Percentiles rank a stretch among this genome's conserved stretches.
Conservation (phyloP, 2,113 vertebrate species). For the Leucosticte australis region DNA sequence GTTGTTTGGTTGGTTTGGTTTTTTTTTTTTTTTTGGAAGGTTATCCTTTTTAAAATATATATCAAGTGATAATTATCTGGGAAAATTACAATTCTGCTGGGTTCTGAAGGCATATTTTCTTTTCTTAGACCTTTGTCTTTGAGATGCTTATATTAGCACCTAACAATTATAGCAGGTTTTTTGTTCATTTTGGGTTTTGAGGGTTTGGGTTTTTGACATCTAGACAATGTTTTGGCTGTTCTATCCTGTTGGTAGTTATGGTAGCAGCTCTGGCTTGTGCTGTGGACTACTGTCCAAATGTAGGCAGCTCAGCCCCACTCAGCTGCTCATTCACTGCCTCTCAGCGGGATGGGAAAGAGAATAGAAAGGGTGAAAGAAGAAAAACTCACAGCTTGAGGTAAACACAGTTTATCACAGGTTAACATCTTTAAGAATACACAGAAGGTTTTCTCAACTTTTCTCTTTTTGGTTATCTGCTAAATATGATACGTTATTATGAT, state of each 20-base stretch:
- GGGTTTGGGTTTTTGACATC: background rate
- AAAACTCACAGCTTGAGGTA: background rate
- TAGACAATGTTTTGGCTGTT: background rate
- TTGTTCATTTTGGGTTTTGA: background rate
- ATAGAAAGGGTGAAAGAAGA: background rate
- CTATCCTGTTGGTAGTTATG: background rate
- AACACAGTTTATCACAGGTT: background rate
- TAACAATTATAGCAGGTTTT: background rate
- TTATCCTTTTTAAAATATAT: background rate
- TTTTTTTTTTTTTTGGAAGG: background rate
- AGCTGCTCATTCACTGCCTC: background rate
- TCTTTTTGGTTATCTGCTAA: background rate
- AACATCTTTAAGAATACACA: background rate
- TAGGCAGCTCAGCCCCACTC: background rate
- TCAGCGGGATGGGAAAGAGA: background rate
- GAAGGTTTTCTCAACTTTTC: background rate
- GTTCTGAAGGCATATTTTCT: background rate
- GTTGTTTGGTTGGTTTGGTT: background rate
- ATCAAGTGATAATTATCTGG: background rate
- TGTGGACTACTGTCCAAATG: background rate
- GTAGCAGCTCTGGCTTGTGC: background rate
- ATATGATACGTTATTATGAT: background rate
- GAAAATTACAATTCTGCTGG: background rate
- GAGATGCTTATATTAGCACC: background rate
- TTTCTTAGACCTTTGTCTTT: background rate